These are phyloP conservation scores for Chelidonichthys spinosus DNA, from an alignment of 2,797 vertebrate genomes.

Conservation along the genomic window DNA sequence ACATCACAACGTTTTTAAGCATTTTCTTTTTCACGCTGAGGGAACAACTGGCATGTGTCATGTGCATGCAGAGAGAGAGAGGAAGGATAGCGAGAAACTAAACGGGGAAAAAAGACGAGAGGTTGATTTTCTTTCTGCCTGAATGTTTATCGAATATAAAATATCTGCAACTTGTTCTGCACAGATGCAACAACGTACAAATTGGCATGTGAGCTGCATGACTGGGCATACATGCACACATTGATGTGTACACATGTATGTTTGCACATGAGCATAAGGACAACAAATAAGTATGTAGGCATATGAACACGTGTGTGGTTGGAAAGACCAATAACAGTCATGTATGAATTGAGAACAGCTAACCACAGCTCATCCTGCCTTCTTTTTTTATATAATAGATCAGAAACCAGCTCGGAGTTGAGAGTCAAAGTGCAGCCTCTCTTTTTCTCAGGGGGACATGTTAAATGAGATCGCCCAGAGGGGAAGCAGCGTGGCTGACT, in stretches of 20 bases:
- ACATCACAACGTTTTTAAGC: not conserved
- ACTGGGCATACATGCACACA: conserved; percentile 22
- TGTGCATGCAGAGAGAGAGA: conserved; percentile 1
- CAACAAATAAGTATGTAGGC: conserved; percentile 19
- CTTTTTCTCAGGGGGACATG: conserved; percentile 37
- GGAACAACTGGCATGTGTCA: conserved; percentile 9
- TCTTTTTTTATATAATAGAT: conserved; percentile 18
- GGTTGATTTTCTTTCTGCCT: conserved; percentile 10
- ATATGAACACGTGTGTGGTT: conserved; percentile 8
- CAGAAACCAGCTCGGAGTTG: conserved; percentile 26
- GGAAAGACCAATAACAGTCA: not conserved
- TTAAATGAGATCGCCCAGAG: conserved; percentile 41
- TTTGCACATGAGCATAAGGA: conserved; percentile 30
- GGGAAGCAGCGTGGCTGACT: conserved; percentile 39
- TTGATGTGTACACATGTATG: conserved; percentile 22
- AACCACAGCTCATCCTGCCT: conserved; percentile 14
- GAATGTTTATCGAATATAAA: conserved; percentile 8
- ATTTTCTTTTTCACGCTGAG: not conserved
- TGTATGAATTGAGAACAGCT: conserved; percentile 2
- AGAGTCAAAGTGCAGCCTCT: conserved; percentile 41
- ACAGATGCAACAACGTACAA: conserved; percentile 14
- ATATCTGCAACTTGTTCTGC: not conserved
- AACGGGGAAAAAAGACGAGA: not conserved
- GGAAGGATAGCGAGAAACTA: not conserved
- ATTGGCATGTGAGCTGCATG: conserved; percentile 28